Base-by-base conservation (phyloP, 1,140 invertebrate genomes). In the Radopholus similis region DNA sequence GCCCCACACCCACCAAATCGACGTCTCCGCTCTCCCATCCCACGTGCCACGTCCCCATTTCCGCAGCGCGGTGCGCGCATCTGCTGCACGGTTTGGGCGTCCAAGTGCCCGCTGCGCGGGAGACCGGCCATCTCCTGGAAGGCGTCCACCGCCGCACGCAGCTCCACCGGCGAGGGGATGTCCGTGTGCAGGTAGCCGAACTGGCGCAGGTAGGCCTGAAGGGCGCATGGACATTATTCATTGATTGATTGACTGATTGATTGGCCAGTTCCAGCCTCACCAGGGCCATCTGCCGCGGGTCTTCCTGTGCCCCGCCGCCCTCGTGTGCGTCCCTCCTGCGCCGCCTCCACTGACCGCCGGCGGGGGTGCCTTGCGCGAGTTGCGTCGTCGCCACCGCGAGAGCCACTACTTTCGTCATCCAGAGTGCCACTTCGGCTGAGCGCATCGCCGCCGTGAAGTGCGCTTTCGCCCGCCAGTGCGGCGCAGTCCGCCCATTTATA, bases 1-100 rank as follows among this genome's bases (percentile, higher is more conserved):
- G 18, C 23, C 23, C 47, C 15, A 54, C 47, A 75, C 54, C 42
- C 63, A 75, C 73, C 75, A 42, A 75, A 75, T 21, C 73, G 56
- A 47, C 77, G 76, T 15, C 75, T 54, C n/a, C 73, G 76, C n/a
- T 66, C 65, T 34, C 40, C 23, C 32, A 37, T 28, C 1, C 44
- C 37, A 4, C 55, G 15, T 30, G 62, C 53, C 23, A 75, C 53
- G 49, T 75, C 73, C n/a, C 26, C 34, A 44, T 78, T 78, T 26
- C 73, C 73, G 62, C 73, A 75, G 11, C 73, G 70, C 8, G 75
- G 42, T 21, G 59, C 62, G n/a, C 32, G 18, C 71, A 75, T 77
- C 58, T 55, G 18, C 13, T 42, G 23, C 15, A 64, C 21, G 5
- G 75, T 72, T 21, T 57, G 18, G 32, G 59, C 28, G 53, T 78